Percentiles rank a stretch among this genome's conserved stretches.
Conservation (phyloP, 2,888 invertebrate species). For the Volucella bombylans region DNA sequence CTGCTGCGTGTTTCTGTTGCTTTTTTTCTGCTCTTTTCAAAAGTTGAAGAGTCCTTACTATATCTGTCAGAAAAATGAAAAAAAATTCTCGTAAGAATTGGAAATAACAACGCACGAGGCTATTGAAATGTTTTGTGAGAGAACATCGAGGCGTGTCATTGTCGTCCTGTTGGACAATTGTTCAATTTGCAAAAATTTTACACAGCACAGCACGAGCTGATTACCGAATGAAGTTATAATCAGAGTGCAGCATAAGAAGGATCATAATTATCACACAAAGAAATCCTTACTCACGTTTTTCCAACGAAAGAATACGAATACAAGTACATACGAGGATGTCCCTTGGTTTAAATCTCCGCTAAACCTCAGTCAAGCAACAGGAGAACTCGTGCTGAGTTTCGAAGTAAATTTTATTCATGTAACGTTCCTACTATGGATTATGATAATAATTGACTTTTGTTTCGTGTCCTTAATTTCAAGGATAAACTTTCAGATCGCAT, state of each 20-base stretch:
- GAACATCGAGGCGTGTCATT: constrained; percentile 59
- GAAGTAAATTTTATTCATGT: constrained; percentile 11
- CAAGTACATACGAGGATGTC: constrained; percentile 1
- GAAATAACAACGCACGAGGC: constrained; percentile 15
- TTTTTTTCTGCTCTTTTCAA: neutral
- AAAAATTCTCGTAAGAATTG: neutral
- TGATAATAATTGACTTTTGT: constrained; percentile 48
- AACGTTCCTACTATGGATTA: constrained; percentile 29
- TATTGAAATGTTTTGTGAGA: constrained; percentile 46
- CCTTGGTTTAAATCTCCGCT: constrained; percentile 54
- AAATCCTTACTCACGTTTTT: constrained; percentile 67
- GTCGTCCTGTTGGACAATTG: constrained; percentile 22
- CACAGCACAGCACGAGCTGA: constrained; percentile 61
- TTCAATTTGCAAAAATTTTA: constrained; percentile 17
- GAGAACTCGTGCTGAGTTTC: constrained; percentile 44
- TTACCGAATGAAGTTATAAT: constrained; percentile 47
- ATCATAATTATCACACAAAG: constrained; percentile 64
- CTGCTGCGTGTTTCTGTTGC: neutral
- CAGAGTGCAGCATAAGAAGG: constrained; percentile 1
- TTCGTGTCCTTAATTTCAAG: constrained; percentile 53
- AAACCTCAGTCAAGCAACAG: constrained; percentile 39
- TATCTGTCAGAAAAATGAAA: neutral
- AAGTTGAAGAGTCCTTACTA: constrained; percentile 17
- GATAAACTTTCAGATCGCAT: constrained; percentile 46
- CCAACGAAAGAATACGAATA: constrained; percentile 31